Conservation (phyloP, 2,113 vertebrate genomes). For the Seriola aureovittata region DNA sequence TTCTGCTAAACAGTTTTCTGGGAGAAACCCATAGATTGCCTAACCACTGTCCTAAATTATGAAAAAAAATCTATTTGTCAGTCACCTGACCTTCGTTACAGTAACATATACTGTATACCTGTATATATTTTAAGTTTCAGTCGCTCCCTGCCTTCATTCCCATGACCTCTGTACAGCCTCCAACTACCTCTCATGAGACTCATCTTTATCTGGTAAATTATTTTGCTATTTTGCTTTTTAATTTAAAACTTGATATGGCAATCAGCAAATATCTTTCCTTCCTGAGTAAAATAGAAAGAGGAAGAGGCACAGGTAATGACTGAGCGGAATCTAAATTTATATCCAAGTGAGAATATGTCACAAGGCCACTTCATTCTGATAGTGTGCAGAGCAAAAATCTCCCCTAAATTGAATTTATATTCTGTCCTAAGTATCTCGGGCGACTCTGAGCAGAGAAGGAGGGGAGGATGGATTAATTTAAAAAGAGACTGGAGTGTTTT, state of each 20-base stretch:
- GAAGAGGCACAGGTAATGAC: not conserved
- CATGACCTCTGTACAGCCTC: not conserved
- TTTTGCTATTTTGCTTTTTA: not conserved
- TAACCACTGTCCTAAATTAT: not conserved
- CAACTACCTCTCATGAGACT: not conserved
- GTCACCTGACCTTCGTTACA: not conserved
- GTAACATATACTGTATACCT: not conserved
- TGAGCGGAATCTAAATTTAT: constrained; percentile 6
- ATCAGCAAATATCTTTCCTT: not conserved
- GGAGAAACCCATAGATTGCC: not conserved
- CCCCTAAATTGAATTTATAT: constrained; percentile 51
- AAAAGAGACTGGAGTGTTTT: constrained; percentile 46
- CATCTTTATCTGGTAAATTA: not conserved
- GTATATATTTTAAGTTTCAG: not conserved
- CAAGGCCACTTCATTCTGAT: constrained; percentile 29
- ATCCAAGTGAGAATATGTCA: constrained; percentile 13
- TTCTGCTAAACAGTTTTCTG: not conserved
- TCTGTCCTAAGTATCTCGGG: constrained; percentile 11
- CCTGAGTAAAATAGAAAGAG: not conserved
- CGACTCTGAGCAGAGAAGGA: not conserved
- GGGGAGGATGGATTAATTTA: constrained; percentile 40
- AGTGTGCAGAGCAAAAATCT: constrained; percentile 39
- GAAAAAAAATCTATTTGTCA: not conserved
- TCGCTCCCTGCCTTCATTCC: not conserved
- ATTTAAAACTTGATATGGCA: not conserved